Evolutionary conservation across 64 coral and sea anemone genomes (phyloP).

Genomic region (Anthopleura sola): DNA sequence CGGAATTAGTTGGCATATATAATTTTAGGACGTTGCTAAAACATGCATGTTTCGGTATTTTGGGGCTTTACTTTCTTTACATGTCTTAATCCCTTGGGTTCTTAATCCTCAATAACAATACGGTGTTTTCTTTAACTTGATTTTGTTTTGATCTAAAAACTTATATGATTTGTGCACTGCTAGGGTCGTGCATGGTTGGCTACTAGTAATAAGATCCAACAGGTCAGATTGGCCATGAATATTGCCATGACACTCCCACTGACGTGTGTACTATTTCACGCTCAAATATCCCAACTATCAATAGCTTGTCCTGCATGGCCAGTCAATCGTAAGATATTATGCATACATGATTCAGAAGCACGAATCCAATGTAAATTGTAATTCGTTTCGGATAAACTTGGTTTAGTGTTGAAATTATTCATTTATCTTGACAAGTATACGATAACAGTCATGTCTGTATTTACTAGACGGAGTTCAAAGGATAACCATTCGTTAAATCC

Average conservation of each 20-base stretch:
- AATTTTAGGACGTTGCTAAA: too few species aligned
- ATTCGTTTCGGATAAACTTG: background rate
- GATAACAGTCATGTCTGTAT: background rate
- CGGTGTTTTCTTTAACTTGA: background rate
- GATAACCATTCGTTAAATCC: conserved; percentile 4
- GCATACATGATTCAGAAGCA: background rate
- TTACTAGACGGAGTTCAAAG: background rate
- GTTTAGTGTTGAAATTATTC: background rate
- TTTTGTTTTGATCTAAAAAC: background rate
- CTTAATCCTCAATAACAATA: background rate
- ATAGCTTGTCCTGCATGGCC: background rate
- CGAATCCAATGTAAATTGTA: background rate
- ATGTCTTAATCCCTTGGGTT: background rate
- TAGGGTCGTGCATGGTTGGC: background rate
- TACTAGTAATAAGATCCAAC: background rate
- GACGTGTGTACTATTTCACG: background rate
- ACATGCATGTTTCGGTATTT: too few species aligned
- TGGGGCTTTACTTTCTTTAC: too few species aligned
- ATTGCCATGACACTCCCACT: background rate
- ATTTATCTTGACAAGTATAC: background rate
- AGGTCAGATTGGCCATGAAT: background rate
- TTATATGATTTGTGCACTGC: background rate
- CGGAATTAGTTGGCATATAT: too few species aligned
- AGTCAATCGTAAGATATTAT: conserved; percentile 11
- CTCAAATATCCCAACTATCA: background rate